Evolutionary conservation across 2,797 vertebrate genomes (phyloP).

Genomic region (Carcharodon carcharias): DNA sequence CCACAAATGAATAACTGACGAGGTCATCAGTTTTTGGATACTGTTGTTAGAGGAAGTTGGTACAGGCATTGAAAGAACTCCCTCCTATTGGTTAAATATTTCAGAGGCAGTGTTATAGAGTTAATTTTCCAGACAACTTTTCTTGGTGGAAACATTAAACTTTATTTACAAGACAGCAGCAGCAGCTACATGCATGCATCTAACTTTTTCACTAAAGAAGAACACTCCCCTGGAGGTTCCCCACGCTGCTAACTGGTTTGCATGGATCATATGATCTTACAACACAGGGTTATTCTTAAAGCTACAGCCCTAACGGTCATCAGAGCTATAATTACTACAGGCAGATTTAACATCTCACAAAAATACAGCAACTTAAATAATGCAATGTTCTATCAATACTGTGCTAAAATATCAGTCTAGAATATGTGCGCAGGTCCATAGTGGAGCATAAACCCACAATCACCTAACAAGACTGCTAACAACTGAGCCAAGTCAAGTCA

Average conservation of each 20-base stretch:
- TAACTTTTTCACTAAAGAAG: too few species aligned
- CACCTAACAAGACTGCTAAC: not conserved
- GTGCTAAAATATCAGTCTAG: not conserved
- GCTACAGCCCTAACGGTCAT: too few species aligned
- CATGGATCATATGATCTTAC: too few species aligned
- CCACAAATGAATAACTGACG: not conserved
- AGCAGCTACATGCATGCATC: too few species aligned
- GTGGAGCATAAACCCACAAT: not conserved
- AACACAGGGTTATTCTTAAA: too few species aligned
- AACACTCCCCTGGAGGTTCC: too few species aligned
- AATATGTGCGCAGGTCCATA: not conserved
- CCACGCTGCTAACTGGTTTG: too few species aligned
- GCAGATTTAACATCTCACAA: not conserved
- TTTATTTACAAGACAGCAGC: too few species aligned
- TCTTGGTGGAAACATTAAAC: too few species aligned
- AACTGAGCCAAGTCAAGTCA: not conserved
- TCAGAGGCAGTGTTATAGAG: too few species aligned
- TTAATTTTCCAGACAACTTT: too few species aligned
- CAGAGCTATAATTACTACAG: not conserved
- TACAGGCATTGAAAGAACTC: not conserved
- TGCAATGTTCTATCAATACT: not conserved
- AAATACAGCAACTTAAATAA: not conserved
- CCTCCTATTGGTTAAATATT: not conserved
- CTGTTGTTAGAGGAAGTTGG: not conserved
- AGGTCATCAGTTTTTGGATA: not conserved